Base-by-base conservation (phyloP, 2,797 vertebrate species). In the Falco rusticolus region DNA sequence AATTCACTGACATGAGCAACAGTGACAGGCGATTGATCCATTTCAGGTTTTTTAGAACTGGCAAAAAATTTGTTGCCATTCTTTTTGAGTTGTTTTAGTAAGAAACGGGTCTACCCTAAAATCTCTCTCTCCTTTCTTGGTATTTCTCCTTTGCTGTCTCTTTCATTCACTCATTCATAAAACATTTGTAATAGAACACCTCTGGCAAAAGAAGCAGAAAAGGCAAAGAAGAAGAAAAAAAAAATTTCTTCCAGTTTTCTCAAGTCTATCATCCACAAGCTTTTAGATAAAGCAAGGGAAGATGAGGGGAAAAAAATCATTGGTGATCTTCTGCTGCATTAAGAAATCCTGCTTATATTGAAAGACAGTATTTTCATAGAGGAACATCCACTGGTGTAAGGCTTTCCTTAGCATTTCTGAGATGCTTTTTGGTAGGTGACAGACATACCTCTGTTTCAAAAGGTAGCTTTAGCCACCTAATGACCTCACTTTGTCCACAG, bases 1-100 rank as follows among this genome's bases (percentile, higher is more conserved):
- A 88, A 66, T 54, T 71, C 37, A 72, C 48, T 3, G 4, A 51
- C 0, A 0, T 29, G 26, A 83, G 43, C 19, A 85, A 28, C 24
- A 33, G 0, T 65, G 29, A 69, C 13, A 4, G 3, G 24, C n/a
- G 80, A 7, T 2, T 19, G 16, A 53, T 48, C 37, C 11, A 48
- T 43, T 54, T 47, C 18, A 3, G n/a, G 2, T 11, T 64, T 48
- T 76, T 61, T 59, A 15, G 37, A 75, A 43, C 18, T 28, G 9
- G 24, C 16, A 11, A 9, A 66, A 69, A 86, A 54, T 0, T 5
- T 51, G 3, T 47, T 28, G 5, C 7, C 80, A 18, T 29, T 70
- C 24, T 66, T 51, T 79, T 68, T 28, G 31, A 82, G 29, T 16
- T 59, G 20, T 80, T 85, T 77, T 63, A 77, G 31, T 26, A 33